Evolutionary conservation across 2,113 vertebrate species (phyloP).

Genomic region (Poeciliopsis retropinna): DNA sequence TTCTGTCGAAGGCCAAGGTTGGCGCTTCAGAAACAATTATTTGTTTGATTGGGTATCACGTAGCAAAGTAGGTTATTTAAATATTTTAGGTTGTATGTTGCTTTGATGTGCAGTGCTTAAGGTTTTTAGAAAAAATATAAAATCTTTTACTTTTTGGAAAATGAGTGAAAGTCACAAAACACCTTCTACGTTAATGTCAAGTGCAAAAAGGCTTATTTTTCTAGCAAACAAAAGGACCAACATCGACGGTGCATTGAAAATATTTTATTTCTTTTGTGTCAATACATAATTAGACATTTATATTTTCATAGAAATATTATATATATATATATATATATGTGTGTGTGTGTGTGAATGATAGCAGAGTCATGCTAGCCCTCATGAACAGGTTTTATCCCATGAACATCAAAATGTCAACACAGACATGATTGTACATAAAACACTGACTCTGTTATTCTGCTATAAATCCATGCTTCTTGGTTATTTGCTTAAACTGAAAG

Average conservation of each 20-base stretch:
- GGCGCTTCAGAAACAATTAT: too few species aligned
- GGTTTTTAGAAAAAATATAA: too few species aligned
- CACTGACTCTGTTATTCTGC: conserved; percentile 71
- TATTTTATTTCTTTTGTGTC: conserved; percentile 80
- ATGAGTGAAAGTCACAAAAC: too few species aligned
- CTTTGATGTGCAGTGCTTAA: too few species aligned
- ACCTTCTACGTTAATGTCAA: too few species aligned
- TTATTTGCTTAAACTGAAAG: conserved; percentile 68
- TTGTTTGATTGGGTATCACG: too few species aligned
- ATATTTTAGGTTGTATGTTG: too few species aligned
- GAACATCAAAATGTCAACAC: conserved; percentile 76
- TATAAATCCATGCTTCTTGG: conserved; percentile 77
- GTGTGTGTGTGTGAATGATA: conserved; percentile 65
- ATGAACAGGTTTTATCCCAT: conserved; percentile 78
- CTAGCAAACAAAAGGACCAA: conserved; percentile 3
- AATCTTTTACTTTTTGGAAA: too few species aligned
- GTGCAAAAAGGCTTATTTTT: background rate
- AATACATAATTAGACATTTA: conserved; percentile 81
- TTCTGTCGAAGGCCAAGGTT: too few species aligned
- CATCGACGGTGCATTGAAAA: conserved; percentile 76
- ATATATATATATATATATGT: conserved; percentile 7
- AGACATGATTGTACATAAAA: conserved; percentile 78
- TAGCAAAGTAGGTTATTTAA: too few species aligned
- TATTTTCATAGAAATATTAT: conserved; percentile 80
- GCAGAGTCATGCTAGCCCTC: conserved; percentile 85